Conservation (phyloP, 2,888 invertebrate species). For the Temnothorax rugatulus region DNA sequence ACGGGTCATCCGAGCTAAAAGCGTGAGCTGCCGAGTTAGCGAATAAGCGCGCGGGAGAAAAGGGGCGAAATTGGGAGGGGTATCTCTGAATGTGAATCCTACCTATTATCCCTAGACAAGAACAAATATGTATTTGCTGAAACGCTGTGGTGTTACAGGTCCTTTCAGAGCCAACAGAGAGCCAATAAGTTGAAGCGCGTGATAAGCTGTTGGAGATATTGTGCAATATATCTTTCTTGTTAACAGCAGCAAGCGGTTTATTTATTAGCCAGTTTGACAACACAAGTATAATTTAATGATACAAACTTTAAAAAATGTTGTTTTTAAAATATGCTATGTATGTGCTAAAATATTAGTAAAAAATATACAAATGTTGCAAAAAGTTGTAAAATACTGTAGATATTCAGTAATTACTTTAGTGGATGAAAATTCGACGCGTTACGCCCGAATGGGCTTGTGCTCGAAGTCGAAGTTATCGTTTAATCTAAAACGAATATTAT, state of each 20-base stretch:
- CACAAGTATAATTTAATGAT: neutral
- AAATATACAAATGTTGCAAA: neutral
- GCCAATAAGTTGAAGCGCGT: conserved; percentile 17
- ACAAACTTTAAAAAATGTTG: neutral
- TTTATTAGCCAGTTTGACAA: neutral
- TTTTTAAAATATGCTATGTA: neutral
- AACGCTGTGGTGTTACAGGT: neutral
- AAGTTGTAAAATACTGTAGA: neutral
- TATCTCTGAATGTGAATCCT: conserved; percentile 29
- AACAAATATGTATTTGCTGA: conserved; percentile 45
- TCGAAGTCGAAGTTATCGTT: neutral
- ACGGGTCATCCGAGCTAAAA: conserved; percentile 58
- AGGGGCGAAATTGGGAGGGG: conserved; percentile 8
- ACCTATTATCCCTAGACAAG: conserved; percentile 7
- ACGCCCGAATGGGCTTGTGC: neutral
- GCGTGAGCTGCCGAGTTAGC: conserved; percentile 58
- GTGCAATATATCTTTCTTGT: conserved; percentile 8
- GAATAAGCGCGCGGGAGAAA: conserved; percentile 36
- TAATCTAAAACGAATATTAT: conserved; percentile 33
- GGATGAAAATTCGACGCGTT: neutral
- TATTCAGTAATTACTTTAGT: conserved; percentile 10
- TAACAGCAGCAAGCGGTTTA: neutral
- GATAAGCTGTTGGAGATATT: neutral
- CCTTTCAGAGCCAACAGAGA: neutral
- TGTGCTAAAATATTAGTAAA: too few relatives aligned